Percentiles rank a stretch among this genome's conserved stretches.
Evolutionary conservation across 2,797 vertebrate species (phyloP).

Genomic region (Myotis daubentonii): DNA sequence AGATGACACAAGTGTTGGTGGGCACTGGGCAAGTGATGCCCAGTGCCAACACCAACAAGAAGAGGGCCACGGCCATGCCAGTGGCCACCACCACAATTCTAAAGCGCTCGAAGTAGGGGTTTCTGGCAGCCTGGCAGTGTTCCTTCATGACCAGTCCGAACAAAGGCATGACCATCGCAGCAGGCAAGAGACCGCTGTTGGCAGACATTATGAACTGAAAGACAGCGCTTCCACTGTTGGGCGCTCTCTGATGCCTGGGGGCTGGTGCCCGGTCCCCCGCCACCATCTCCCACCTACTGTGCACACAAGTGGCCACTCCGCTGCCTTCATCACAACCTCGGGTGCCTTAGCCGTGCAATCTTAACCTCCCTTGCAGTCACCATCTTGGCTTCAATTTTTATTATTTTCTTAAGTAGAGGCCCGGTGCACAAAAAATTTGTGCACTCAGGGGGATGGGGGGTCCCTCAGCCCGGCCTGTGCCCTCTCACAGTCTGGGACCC

Average conservation of each 20-base stretch:
- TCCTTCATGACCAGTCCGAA: slow-evolving; percentile 92
- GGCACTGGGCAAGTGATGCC: slow-evolving; percentile 96
- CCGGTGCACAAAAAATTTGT: no score
- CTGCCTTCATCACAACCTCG: not conserved
- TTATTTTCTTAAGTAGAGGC: not conserved
- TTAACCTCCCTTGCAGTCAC: not conserved
- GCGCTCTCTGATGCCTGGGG: not conserved
- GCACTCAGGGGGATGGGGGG: no score
- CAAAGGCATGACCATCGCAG: slow-evolving; percentile 95
- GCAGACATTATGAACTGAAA: slow-evolving; percentile 94
- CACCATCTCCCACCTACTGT: not conserved
- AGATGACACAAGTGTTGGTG: slow-evolving; percentile 94
- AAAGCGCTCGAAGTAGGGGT: slow-evolving; percentile 94
- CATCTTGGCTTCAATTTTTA: slow-evolving; percentile 53
- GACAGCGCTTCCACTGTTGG: slow-evolving; percentile 88
- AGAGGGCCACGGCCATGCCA: slow-evolving; percentile 96
- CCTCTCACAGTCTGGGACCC: no score
- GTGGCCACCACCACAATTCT: slow-evolving; percentile 93
- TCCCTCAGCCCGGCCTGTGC: no score
- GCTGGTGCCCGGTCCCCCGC: not conserved
- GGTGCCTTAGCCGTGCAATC: fast-evolving
- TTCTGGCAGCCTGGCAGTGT: slow-evolving; percentile 90
- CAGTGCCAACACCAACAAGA: slow-evolving; percentile 93
- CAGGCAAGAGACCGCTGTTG: slow-evolving; percentile 95
- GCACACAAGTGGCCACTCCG: not conserved